Base-by-base conservation (phyloP, 92 coral and sea anemone species). In the Bergia puertoricense region DNA sequence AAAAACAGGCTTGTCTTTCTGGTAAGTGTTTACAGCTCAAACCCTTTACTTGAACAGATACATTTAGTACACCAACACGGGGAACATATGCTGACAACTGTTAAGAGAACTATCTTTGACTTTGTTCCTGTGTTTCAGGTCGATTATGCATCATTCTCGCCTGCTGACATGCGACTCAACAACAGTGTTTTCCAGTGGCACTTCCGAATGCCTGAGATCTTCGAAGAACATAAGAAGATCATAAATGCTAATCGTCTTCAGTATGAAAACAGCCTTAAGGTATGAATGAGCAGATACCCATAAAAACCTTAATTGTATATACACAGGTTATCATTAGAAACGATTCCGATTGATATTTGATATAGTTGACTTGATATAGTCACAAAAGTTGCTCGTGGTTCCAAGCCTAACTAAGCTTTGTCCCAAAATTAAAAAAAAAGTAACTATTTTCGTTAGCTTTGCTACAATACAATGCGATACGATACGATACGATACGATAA, bases 181-280 rank as follows among this genome's bases (percentile, higher is more conserved):
- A 97, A 97, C 94, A 97, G 98, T 73, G 99, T 97, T 50, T 97
- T 97, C 88, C 99, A 95, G 93, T 97, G 99, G 99, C 99, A 97
- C 74, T 97, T 94, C 79, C 91, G 99, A 78, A 97, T 97, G 99
- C 99, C 98, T 42, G 99, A 97, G 88, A 94, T 95, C 62, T 97
- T 97, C 82, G 99, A 97, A 68, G 99, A 97, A 82, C 99, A 97
- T 98, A 97, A 97, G 81, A 94, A 94, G 74, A 97, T 97, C 30
- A 86, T 94, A 59, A 95, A 97, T 90, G 99, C 99, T 14, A 97
- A 97, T 89, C 99, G 99, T 85, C 85, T 91, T 38, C 99, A 97
- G 86, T 97, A 97, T 79, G 99, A 97, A 87, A 97, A 97, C 92
- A 97, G 99, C 81, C 97, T 97, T 54, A 97, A 94, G 97, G 99